Conservation (phyloP, 1,140 invertebrate genomes). For the Cecropterus lyciades region DNA sequence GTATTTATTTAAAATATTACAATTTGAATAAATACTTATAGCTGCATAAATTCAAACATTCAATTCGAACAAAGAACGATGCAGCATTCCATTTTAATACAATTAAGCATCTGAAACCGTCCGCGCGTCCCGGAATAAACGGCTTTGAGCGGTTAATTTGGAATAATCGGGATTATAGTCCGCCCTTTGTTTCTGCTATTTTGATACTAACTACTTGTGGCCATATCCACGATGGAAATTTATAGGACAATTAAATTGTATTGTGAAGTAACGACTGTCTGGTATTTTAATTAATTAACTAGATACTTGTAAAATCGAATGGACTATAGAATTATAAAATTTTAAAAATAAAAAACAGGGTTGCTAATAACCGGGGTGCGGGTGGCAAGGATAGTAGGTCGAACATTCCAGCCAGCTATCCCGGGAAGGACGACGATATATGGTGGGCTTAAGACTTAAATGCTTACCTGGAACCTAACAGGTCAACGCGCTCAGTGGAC, state of each 20-base stretch:
- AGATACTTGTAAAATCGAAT: no score
- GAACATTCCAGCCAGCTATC: no score
- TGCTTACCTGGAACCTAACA: no score
- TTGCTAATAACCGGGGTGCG: no score
- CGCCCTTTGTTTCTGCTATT: slow-evolving; percentile 31
- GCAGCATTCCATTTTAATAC: slow-evolving; percentile 24
- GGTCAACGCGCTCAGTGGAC: no score
- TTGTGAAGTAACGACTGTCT: background rate
- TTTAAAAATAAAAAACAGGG: no score
- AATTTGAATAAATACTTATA: background rate
- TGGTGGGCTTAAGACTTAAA: no score
- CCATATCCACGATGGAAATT: background rate
- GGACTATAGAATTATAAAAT: no score
- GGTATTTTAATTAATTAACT: background rate
- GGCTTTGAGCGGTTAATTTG: slow-evolving; percentile 30
- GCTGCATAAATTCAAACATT: slow-evolving; percentile 6
- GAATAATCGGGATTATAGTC: slow-evolving; percentile 33
- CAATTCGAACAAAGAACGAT: slow-evolving; percentile 22
- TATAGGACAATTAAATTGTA: background rate
- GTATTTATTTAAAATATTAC: background rate
- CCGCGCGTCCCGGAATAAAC: slow-evolving; percentile 30
- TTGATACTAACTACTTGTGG: slow-evolving; percentile 9
- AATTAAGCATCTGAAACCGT: slow-evolving; percentile 21
- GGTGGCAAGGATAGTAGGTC: no score
- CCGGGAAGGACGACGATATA: no score